These are phyloP conservation scores for Motacilla tschutschensis DNA, from an alignment of 2,113 vertebrate species.

Conservation along the genomic window DNA sequence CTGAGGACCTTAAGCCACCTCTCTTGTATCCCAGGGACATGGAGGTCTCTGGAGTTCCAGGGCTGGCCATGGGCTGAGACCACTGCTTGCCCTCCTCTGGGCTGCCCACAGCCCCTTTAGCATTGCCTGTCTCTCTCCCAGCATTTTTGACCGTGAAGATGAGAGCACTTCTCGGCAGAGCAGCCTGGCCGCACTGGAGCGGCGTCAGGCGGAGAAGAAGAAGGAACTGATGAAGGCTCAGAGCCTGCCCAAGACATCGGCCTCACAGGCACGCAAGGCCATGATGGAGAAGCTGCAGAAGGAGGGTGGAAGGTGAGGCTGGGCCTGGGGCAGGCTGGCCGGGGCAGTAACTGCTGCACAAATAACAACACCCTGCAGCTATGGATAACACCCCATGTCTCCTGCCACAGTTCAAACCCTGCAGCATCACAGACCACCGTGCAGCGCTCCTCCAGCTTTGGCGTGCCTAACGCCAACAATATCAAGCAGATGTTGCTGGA, in stretches of 20 bases:
- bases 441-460: slow-evolving; percentile 91
- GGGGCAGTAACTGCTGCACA: accelerated
- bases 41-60: neutral
- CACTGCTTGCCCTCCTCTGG: neutral
- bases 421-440: slow-evolving; percentile 72
- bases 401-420: slow-evolving; percentile 72
- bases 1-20: neutral
- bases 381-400: accelerated
- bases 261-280: slow-evolving; percentile 89
- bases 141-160: slow-evolving; percentile 94
- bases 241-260: slow-evolving; percentile 87
- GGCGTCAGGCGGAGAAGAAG: slow-evolving; percentile 86
- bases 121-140: slow-evolving; percentile 22
- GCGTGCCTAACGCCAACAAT: slow-evolving; percentile 94
- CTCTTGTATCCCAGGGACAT: neutral
- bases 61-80: neutral
- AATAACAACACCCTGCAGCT: neutral
- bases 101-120: neutral
- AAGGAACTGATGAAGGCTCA: slow-evolving; percentile 93
- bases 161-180: slow-evolving; percentile 74
- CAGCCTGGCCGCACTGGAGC: slow-evolving; percentile 79
- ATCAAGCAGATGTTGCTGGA: slow-evolving; percentile 99
- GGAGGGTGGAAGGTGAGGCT: slow-evolving; percentile 83
- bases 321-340: neutral
- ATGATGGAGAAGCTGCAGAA: slow-evolving; percentile 97